Evolutionary conservation across 2,888 invertebrate genomes (phyloP), one percentile per base, ranked within the genome.

Genomic region (Cerastis rubricosa): DNA sequence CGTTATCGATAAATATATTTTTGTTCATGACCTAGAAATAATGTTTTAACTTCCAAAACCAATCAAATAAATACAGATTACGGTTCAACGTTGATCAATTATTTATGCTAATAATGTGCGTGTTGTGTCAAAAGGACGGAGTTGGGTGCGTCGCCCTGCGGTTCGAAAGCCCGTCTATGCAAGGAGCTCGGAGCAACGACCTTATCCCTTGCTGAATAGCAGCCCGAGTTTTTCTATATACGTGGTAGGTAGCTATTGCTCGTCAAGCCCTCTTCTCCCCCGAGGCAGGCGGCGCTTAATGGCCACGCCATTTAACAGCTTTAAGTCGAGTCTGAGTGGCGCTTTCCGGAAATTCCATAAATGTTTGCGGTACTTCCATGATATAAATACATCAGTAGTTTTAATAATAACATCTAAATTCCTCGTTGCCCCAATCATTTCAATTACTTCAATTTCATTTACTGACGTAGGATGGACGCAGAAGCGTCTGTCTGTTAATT

Each of bases 101-200:
- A 35, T 2, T 35, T 85, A 90, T 90, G 88, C 84, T 80, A 78
- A 81, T 81, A 84, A 86, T 81, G 83, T 87, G 89, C 85, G 84
- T 88, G 85, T 76, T 78, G 85, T 88, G 83, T 88, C 86, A 85
- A 90, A 91, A 89, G 90, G 91, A 90, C 89, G 88, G 87, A 68
- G 78, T 87, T 71, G 91, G 91, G 95, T 91, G 92, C 96, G 94
- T 93, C 93, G 94, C 94, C 95, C 94, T 93, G 83, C 84, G 89
- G 91, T 91, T 93, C 92, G 91, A 91, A 91, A 92, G 90, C 93
- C 92, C 89, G 91, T 89, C 91, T 89, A 88, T 88, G 88, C 85
- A 83, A 91, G 90, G 88, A 92, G 91, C 90, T 89, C 91, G 93
- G 96, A 94, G 91, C 96, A 95, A 94, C 92, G 96, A 96, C 96